phyloP scores from a whole-genome alignment of 2,888 invertebrate genomes.

The Nephrocerus scutellatus region DNA sequence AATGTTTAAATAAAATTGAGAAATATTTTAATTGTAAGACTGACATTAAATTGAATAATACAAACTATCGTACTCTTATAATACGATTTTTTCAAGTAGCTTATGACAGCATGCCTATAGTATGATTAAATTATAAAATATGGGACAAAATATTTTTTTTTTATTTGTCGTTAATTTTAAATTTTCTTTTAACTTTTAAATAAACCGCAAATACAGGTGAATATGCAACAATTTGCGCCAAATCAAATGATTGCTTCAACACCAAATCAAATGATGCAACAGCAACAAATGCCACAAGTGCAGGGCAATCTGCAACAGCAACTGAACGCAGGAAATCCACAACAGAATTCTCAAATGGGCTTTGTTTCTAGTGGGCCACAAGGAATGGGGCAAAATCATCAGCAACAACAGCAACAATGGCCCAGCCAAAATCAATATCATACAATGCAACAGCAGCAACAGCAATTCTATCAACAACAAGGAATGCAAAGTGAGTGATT shows the following conservation, averaged over 20 bases:
- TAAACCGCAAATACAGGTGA: conserved; percentile 29
- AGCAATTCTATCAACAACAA: conserved; percentile 41
- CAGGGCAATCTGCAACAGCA: conserved; percentile 41
- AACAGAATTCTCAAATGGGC: conserved; percentile 40
- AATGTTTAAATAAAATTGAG: too few species aligned
- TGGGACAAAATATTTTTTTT: conserved; percentile 4
- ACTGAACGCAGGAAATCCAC: conserved; percentile 36
- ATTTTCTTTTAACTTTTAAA: conserved; percentile 4
- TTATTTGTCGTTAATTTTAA: conserved; percentile 4
- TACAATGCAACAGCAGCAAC: conserved; percentile 35
- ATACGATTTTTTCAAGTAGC: neutral
- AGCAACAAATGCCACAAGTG: conserved; percentile 40
- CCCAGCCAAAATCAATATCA: conserved; percentile 39
- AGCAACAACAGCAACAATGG: conserved; percentile 49
- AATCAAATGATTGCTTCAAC: conserved; percentile 44
- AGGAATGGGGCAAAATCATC: conserved; percentile 47
- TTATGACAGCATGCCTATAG: neutral
- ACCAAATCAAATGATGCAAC: conserved; percentile 48
- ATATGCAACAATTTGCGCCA: conserved; percentile 46
- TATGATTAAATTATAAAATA: neutral
- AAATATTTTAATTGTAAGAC: too few species aligned
- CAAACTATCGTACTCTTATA: too few species aligned
- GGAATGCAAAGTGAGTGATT: conserved; percentile 38
- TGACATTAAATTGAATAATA: too few species aligned
- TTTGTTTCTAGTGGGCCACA: conserved; percentile 42